Conservation (phyloP, 2,113 vertebrate species). For the Myocastor coypus region DNA sequence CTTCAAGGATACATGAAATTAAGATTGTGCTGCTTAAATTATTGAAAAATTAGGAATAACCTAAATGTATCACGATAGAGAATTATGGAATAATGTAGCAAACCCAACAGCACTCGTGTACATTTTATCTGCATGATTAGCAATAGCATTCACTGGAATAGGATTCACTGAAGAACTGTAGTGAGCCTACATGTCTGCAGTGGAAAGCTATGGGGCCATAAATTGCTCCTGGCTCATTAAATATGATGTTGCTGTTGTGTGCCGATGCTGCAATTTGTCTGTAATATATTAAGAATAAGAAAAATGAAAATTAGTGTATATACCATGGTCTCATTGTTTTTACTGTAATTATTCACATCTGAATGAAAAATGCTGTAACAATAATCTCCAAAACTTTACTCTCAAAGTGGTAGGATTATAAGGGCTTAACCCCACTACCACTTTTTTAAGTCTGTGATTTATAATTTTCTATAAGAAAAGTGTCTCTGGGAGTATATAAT, state of each 20-base stretch:
- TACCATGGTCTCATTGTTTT: not conserved
- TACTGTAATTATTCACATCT: slow-evolving; percentile 32
- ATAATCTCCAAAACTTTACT: not conserved
- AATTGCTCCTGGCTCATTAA: not conserved
- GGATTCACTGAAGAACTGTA: not conserved
- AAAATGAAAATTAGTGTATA: slow-evolving; percentile 44
- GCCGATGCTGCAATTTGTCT: not conserved
- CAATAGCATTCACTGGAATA: not conserved
- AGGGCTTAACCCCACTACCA: not conserved
- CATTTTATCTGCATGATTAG: not conserved
- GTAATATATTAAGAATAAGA: not conserved
- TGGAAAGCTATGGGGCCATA: not conserved
- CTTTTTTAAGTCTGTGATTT: not conserved
- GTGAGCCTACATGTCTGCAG: too few relatives aligned
- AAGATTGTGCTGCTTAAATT: not conserved
- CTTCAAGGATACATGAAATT: not conserved
- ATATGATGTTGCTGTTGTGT: not conserved
- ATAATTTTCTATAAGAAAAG: not conserved
- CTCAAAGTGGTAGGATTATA: not conserved
- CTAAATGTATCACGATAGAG: not conserved
- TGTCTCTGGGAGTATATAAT: not conserved
- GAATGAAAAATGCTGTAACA: slow-evolving; percentile 4
- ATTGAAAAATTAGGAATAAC: not conserved
- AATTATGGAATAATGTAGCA: not conserved
- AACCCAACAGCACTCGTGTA: not conserved